Evolutionary conservation across 2,113 vertebrate genomes (phyloP), one percentile per base, ranked within the genome.

Genomic region (Pseudorasbora parva): DNA sequence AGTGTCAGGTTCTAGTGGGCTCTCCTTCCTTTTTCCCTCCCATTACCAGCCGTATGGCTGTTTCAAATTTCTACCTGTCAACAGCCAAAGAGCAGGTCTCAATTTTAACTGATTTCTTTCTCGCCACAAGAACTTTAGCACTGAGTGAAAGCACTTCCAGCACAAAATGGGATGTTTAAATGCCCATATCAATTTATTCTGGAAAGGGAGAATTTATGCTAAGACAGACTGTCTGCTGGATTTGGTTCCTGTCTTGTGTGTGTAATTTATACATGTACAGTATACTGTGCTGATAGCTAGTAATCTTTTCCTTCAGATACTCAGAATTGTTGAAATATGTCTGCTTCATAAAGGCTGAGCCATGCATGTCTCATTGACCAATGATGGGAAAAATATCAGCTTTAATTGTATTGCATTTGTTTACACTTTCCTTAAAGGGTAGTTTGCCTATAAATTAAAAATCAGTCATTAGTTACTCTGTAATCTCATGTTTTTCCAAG

Each of bases 1-100:
- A 94, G 93, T 95, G 93, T 94, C 93, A 92, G 93, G 93, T 95
- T 94, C 92, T 91, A 87, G 62, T 86, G 87, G 88, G 85, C 91
- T 86, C 81, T 87, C 90, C 89, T 81, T 88, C 89, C 90, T 88
- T 88, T 89, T 87, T 90, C 85, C 84, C 90, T 88, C 91, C 92
- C 89, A 93, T 93, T 94, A 94, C 91, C 90, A 86, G 86, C 91
- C 90, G 90, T 89, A 85, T 84, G 47, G 88, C 87, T 90, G 87
- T 92, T 93, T 92, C 88, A 91, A 78, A 89, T 91, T 89, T 91
- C 90, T 82, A 86, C 89, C 87, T 88, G 88, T 90, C 86, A 88
- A 88, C 86, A 88, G 85, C 78, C 83, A 85, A 84, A 85, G 88
- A 57, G 78, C 62, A 69, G 69, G 87, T 78, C 75, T 84, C 82